A percentile compares a stretch with the other conserved stretches of the same genome.
These are phyloP conservation scores for Capitulum mitella DNA, from an alignment of 2,888 invertebrate genomes.

Conservation along the genomic window DNA sequence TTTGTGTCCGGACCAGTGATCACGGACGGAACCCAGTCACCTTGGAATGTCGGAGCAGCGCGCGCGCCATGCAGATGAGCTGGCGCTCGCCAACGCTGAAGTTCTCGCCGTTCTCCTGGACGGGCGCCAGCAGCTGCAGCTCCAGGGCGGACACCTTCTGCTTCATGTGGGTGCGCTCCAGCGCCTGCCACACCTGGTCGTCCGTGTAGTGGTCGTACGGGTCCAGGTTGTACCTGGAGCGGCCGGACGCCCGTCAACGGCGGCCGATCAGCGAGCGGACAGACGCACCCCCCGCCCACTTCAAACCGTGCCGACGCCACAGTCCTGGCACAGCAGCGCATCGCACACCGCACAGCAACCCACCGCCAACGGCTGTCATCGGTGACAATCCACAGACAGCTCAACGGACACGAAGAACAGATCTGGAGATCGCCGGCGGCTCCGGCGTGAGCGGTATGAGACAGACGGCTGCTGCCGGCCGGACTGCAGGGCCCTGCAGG, in stretches of 20 bases:
- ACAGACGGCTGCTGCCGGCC: no score
- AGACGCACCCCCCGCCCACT: background rate
- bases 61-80: conserved; percentile 52
- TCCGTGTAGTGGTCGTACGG: conserved; percentile 74
- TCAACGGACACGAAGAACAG: no score
- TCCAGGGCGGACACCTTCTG: conserved; percentile 31
- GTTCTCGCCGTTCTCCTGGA: conserved; percentile 50
- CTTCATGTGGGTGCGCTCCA: conserved; percentile 85
- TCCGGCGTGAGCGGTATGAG: no score
- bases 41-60: background rate
- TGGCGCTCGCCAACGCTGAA: conserved; percentile 56
- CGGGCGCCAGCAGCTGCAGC: conserved; percentile 40
- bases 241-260: background rate
- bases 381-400: no score
- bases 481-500: no score
- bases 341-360: no score
- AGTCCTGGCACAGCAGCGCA: no score
- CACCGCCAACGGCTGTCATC: no score
- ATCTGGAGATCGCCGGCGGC: no score
- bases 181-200: conserved; percentile 74
- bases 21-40: no score
- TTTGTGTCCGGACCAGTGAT: no score
- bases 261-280: background rate
- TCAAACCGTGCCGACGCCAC: background rate
- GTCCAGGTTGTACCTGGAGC: conserved; percentile 72